Base-by-base conservation (phyloP, 1,140 invertebrate genomes). In the Conopomorpha cramerella region DNA sequence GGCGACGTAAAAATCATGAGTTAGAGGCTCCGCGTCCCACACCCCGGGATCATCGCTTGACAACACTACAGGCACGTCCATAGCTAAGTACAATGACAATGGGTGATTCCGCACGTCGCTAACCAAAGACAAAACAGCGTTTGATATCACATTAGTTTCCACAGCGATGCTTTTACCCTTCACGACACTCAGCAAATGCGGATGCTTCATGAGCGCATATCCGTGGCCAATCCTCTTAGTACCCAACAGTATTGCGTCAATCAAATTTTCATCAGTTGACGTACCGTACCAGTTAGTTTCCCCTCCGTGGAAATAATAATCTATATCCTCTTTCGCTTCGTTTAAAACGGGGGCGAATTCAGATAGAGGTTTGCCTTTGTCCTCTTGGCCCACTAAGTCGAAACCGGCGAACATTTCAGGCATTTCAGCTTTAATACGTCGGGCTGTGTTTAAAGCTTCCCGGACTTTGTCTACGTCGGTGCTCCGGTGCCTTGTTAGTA, bases 101-200 rank as follows among this genome's bases (percentile, higher is more conserved):
- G 92, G 90, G 77, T 95, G 93, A 60, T 94, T 94, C 18, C 91
- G 78, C 2, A 91, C 66, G 61, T 95, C 91, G 10, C 79, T 63
- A 1, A 92, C 83, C 3, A 94, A 66, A 29, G 81, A 82, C 7
- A 95, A 55, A 2, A 94, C 87, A 77, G 92, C 82, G 51, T 89
- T 89, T 0, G 87, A 90, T 34, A 95, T 86, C 0, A 92, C 91
- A 68, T 89, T 91, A 7, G 93, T 74, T 76, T 95, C 93, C 1
- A 94, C 68, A 1, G 89, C 85, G 40, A 94, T 90, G n/a, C 84
- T 68, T 30, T 76, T 74, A 27, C 84, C 53, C 35, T 81, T 82
- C 0, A 84, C 80, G 16, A 82, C 52, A 8, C 82, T 54, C 50
- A 88, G 45, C 0, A 92, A 54, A 12, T 74, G 48, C 0, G 92